Percentiles rank a stretch among this genome's conserved stretches.
Evolutionary conservation across 1,140 invertebrate species (phyloP).

Genomic region (Heliconius hewitsoni): DNA sequence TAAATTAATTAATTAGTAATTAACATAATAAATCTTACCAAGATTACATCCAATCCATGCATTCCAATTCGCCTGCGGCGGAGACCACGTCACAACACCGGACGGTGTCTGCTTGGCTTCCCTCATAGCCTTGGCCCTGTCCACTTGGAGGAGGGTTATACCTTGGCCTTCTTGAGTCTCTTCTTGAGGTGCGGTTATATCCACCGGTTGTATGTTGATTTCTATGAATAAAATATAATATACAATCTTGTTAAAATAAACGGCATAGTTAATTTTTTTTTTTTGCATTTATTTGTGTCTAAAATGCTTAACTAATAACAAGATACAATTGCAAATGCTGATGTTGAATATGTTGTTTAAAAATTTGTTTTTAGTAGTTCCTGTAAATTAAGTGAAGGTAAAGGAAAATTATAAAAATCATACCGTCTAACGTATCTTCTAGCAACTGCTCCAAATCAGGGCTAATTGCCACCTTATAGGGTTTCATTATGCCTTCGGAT

Average conservation of each 20-base stretch:
- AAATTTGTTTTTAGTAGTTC: too few relatives aligned
- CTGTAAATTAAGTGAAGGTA: too few relatives aligned
- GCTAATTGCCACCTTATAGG: constrained; percentile 90
- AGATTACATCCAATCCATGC: constrained; percentile 97
- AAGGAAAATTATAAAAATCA: not conserved
- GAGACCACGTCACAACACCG: constrained; percentile 96
- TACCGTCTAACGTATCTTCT: constrained; percentile 83
- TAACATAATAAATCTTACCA: constrained; percentile 70
- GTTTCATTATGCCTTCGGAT: constrained; percentile 85
- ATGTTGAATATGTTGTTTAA: too few relatives aligned
- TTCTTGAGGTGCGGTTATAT: constrained; percentile 45
- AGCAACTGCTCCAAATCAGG: constrained; percentile 86
- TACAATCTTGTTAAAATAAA: not conserved
- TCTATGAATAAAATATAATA: constrained; percentile 40
- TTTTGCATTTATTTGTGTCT: too few relatives aligned
- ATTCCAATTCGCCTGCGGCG: constrained; percentile 97
- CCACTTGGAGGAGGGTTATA: constrained; percentile 60
- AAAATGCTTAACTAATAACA: too few relatives aligned
- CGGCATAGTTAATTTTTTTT: too few relatives aligned
- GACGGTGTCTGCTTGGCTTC: constrained; percentile 77
- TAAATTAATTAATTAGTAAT: too few relatives aligned
- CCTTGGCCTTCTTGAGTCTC: constrained; percentile 42
- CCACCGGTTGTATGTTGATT: constrained; percentile 58
- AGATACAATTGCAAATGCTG: too few relatives aligned
- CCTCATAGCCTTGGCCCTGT: constrained; percentile 63